A percentile compares a stretch with the other conserved stretches of the same genome.
Evolutionary conservation across 2,888 invertebrate species (phyloP).

Genomic region (Watsonalla binaria): DNA sequence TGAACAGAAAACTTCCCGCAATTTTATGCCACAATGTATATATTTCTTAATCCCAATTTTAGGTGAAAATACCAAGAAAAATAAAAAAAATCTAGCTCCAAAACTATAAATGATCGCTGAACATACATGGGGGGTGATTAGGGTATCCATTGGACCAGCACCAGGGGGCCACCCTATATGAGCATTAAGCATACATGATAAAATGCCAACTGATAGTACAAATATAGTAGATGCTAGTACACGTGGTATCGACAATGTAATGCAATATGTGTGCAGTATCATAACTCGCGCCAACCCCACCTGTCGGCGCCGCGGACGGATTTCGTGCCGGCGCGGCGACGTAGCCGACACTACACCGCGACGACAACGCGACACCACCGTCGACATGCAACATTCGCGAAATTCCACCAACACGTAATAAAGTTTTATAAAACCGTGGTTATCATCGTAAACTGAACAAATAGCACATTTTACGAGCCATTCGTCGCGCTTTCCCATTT

Average conservation of each 20-base stretch:
- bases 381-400: slow-evolving; percentile 31
- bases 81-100: too few species aligned
- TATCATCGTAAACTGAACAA: slow-evolving; percentile 72
- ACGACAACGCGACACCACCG: slow-evolving; percentile 23
- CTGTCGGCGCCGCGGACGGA: slow-evolving; percentile 19
- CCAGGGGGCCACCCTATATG: too few species aligned
- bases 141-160: too few species aligned
- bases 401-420: slow-evolving; percentile 53
- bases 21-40: too few species aligned
- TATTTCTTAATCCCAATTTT: too few species aligned
- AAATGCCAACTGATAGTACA: too few species aligned
- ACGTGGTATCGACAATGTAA: neutral
- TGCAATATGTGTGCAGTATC: neutral
- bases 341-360: slow-evolving; percentile 13
- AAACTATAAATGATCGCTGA: too few species aligned
- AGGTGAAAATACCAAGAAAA: too few species aligned
- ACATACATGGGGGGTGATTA: too few species aligned
- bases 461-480: slow-evolving; percentile 70
- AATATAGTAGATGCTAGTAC: neutral
- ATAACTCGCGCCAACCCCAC: slow-evolving; percentile 8
- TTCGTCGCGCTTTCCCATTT: slow-evolving; percentile 70
- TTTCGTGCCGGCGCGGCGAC: slow-evolving; percentile 12
- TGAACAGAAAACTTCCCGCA: too few species aligned
- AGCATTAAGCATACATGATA: too few species aligned
- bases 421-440: slow-evolving; percentile 69